A percentile compares a stretch with the other conserved stretches of the same genome.
phyloP scores from a whole-genome alignment of 2,888 invertebrate genomes.

The Herminia tarsipennalis region DNA sequence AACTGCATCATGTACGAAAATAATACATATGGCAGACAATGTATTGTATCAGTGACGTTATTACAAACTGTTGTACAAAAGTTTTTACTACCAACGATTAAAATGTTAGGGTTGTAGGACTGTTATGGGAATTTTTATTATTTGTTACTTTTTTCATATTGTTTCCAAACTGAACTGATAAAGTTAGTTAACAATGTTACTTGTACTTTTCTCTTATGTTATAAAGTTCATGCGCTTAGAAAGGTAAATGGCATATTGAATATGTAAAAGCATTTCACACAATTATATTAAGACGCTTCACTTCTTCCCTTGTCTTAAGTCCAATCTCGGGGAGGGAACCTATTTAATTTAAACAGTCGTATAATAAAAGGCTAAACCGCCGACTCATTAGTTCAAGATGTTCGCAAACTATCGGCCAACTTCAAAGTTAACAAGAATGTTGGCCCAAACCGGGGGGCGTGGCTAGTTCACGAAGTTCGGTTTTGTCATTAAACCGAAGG shows the following conservation, averaged over 20 bases:
- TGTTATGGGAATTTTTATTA: constrained; percentile 7
- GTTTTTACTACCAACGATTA: constrained; percentile 11
- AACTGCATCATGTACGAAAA: no score
- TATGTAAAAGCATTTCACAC: no score
- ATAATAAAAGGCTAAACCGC: constrained; percentile 50
- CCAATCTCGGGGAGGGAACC: constrained; percentile 14
- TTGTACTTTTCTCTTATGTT: no score
- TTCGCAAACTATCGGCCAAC: constrained; percentile 50
- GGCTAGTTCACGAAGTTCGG: constrained; percentile 35
- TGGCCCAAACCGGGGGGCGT: constrained; percentile 41
- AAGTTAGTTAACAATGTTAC: no score
- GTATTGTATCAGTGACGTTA: not conserved
- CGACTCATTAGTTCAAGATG: constrained; percentile 57
- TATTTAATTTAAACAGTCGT: constrained; percentile 23
- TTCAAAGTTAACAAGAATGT: constrained; percentile 49
- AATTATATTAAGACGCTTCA: no score
- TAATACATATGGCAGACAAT: not conserved
- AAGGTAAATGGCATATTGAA: no score
- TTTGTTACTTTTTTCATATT: not conserved
- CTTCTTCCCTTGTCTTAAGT: not conserved
- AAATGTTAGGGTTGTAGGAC: constrained; percentile 6
- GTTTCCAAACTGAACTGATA: no score
- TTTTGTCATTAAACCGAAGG: constrained; percentile 42
- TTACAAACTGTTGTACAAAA: not conserved
- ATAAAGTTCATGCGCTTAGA: no score